Evolutionary conservation across 2,888 invertebrate species (phyloP), one percentile per base, ranked within the genome.

Genomic region (Falcaria lacertinaria): DNA sequence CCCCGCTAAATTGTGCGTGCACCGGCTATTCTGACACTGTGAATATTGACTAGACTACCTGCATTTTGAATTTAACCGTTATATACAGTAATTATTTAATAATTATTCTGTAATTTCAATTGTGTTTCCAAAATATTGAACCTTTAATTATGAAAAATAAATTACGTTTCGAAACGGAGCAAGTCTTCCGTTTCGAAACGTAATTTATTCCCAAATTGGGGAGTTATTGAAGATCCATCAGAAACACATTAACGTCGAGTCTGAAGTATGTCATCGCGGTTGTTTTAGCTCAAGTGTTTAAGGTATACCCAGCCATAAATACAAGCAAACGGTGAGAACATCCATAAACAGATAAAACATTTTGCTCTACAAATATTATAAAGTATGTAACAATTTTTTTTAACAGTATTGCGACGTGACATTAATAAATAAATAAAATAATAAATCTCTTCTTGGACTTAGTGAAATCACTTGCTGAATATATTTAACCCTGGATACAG

Each of bases 161-260:
- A n/a, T n/a, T n/a, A n/a, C n/a, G n/a, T n/a, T n/a, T n/a, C n/a
- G n/a, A n/a, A n/a, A n/a, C n/a, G n/a, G n/a, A n/a, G n/a, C n/a
- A n/a, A n/a, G n/a, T n/a, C n/a, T n/a, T n/a, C 44, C 51, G 46
- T 57, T 58, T 57, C 54, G 54, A 61, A 60, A 57, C 57, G 67
- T 74, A 77, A 81, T 81, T 84, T 79, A 82, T 80, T 76, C 73
- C 64, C 68, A 60, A 70, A 66, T 64, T 62, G 63, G 57, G 66
- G 70, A 74, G 73, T 73, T 82, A 85, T 82, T 71, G 80, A 65
- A 76, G 78, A 83, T 72, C 84, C 83, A 87, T 89, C 82, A 88
- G 82, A 87, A 88, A 85, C 65, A 81, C 87, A 89, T 89, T 89
- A 89, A 79, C 81, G 80, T 66, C 55, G 65, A 64, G 62, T 66